Base-by-base conservation (phyloP, 2,113 vertebrate species). In the Cebidichthys violaceus region DNA sequence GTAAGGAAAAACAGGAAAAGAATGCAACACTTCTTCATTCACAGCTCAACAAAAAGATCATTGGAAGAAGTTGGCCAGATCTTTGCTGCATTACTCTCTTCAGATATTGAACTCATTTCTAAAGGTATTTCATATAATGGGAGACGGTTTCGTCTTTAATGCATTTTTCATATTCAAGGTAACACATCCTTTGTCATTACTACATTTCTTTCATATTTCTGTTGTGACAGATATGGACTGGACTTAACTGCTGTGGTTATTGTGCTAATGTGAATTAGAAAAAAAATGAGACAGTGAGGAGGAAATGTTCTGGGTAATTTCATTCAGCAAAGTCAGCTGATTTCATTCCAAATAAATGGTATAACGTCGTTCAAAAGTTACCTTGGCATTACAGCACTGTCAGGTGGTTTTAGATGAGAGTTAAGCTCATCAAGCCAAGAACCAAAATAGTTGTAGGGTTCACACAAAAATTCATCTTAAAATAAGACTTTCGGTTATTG, bases 231-330 rank as follows among this genome's bases (percentile, higher is more conserved):
- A 29, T 41, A 43, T 57, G 8, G 39, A 50, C 17, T 24, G 31
- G 39, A 41, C 14, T 45, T 29, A 27, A 66, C 22, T 70, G 24
- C 29, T 55, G 50, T 47, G 59, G 66, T 65, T 54, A 47, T 29
- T 0, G 35, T 73, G 45, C 5, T 66, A 9, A 74, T 62, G 57
- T 57, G 33, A 37, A 68, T 27, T 62, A 9, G 39, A 18, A 55
- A 33, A 70, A 74, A 50, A 68, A 33, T 22, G 9, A 9, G 74
- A 64, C 39, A 70, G 39, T 75, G 71, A 55, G 15, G 24, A 88
- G 86, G 90, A 93, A 90, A 93, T 85, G 64, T 86, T 81, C 55
- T 24, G 24, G n/a, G 39, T 45, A 78, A 69, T 79, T 75, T 84
- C 50, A 61, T 81, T 60, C 43, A 27, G 65, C 75, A 79, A 59